phyloP scores from a whole-genome alignment of 1,140 invertebrate species.

The Forficula auricularia region DNA sequence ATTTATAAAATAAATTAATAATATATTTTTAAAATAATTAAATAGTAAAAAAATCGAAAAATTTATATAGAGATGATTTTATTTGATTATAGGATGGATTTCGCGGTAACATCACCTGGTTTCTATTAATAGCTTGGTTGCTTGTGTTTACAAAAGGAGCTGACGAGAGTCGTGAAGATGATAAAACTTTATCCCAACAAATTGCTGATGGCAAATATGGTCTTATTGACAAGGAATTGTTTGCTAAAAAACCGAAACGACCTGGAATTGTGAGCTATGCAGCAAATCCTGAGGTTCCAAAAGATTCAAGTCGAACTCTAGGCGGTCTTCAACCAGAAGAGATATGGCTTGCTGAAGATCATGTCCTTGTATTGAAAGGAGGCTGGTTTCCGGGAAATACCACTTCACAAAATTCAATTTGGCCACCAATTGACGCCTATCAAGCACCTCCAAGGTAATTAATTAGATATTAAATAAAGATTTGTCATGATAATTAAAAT shows the following conservation, averaged over 20 bases:
- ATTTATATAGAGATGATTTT: too few relatives aligned
- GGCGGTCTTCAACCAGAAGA: slow-evolving; percentile 67
- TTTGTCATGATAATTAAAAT: too few relatives aligned
- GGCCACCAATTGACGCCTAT: slow-evolving; percentile 67
- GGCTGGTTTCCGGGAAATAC: slow-evolving; percentile 39
- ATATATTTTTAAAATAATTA: too few relatives aligned
- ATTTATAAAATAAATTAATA: too few relatives aligned
- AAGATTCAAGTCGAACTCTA: slow-evolving; percentile 56
- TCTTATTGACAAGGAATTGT: slow-evolving; percentile 68
- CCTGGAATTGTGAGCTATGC: slow-evolving; percentile 67
- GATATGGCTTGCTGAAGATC: slow-evolving; percentile 77
- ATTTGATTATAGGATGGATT: too few relatives aligned
- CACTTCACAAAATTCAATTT: slow-evolving; percentile 26
- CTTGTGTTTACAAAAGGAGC: not conserved
- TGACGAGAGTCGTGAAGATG: slow-evolving; percentile 49
- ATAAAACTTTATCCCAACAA: slow-evolving; percentile 66
- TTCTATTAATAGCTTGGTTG: too few relatives aligned
- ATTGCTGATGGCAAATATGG: slow-evolving; percentile 78
- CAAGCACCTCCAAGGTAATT: slow-evolving; percentile 47
- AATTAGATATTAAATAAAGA: too few relatives aligned
- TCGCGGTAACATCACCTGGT: too few relatives aligned
- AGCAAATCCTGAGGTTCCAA: slow-evolving; percentile 54
- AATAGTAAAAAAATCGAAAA: too few relatives aligned
- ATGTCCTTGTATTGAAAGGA: slow-evolving; percentile 64
- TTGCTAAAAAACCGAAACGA: slow-evolving; percentile 40